These are phyloP conservation scores for Myocastor coypus DNA, from an alignment of 2,113 vertebrate genomes.

Conservation along the genomic window DNA sequence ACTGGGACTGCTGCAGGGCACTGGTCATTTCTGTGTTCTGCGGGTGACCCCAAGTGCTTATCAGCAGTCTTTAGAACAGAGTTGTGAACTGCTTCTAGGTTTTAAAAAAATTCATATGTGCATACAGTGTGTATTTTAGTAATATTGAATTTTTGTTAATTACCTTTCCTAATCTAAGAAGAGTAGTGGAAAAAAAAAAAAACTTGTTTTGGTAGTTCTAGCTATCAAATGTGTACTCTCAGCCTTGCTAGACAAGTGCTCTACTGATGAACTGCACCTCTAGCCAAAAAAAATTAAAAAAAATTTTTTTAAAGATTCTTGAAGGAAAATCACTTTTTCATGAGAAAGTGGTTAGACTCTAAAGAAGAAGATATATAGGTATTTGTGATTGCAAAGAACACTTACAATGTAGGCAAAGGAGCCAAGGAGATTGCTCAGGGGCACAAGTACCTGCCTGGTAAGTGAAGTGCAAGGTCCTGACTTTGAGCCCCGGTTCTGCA, in stretches of 20 bases:
- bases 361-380: background rate
- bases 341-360: conserved; percentile 35
- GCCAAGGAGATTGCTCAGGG: too few species aligned
- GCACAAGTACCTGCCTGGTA: too few species aligned
- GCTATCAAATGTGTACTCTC: background rate
- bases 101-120: background rate
- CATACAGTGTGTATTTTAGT: background rate
- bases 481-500: too few species aligned
- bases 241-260: background rate
- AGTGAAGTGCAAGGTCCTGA: too few species aligned
- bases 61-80: background rate
- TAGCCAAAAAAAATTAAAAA: background rate
- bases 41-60: background rate
- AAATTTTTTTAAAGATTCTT: background rate
- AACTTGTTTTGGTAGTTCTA: background rate
- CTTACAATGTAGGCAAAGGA: background rate
- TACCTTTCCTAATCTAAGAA: conserved; percentile 7
- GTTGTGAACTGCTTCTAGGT: conserved; percentile 49
- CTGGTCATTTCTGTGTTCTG: background rate
- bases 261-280: background rate
- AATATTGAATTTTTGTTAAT: conserved; percentile 41
- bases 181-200: conserved; percentile 29
- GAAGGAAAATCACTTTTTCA: conserved; percentile 57
- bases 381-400: conserved; percentile 27
- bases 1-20: background rate